phyloP scores from a whole-genome alignment of 2,113 vertebrate species.

The Potamarius usumacintae region DNA sequence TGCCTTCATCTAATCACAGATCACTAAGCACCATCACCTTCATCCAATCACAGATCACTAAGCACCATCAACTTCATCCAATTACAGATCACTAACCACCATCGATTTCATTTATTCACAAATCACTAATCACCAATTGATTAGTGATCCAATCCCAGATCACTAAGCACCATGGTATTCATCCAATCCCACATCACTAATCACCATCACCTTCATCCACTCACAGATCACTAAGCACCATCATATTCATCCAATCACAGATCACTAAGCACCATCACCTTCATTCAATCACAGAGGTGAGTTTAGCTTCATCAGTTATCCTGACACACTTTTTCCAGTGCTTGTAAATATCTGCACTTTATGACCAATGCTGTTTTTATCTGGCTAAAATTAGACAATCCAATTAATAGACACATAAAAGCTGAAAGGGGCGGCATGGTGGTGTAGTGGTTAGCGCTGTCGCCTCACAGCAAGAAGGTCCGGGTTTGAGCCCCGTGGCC shows the following conservation, averaged over 20 bases:
- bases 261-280: neutral
- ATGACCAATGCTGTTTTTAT: neutral
- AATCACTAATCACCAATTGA: neutral
- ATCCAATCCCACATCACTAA: neutral
- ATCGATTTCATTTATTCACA: neutral
- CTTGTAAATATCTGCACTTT: neutral
- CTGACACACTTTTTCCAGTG: neutral
- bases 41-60: neutral
- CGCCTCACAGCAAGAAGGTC: too few species aligned
- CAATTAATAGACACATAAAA: slow-evolving; percentile 8
- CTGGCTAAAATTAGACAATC: neutral
- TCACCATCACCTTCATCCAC: neutral
- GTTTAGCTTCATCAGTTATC: neutral
- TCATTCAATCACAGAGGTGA: neutral
- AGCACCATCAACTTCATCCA: neutral
- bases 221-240: neutral
- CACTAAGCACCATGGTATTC: neutral
- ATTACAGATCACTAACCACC: neutral
- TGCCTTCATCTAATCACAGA: neutral
- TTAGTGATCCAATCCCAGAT: neutral
- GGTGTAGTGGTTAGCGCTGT: too few species aligned
- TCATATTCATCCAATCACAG: neutral
- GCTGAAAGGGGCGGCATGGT: too few species aligned
- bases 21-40: neutral
- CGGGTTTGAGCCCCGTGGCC: too few species aligned